Base-by-base conservation (phyloP, 2,113 vertebrate species). In the Fulica atra region DNA sequence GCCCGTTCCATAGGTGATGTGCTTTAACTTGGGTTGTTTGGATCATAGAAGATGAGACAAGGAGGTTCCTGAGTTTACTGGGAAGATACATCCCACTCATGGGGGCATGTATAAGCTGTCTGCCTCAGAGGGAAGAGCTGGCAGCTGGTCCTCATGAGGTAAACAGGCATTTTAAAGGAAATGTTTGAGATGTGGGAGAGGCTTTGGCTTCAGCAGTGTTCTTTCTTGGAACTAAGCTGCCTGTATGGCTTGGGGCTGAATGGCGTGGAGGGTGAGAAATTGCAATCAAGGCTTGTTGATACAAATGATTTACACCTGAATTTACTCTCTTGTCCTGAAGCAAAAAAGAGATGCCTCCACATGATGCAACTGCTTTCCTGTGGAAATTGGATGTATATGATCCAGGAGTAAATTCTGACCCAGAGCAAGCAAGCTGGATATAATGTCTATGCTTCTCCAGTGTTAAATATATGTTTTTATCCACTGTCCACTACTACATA, bases 241-340 rank as follows among this genome's bases (percentile, higher is more conserved):
- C 63, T 90, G 16, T 6, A 31, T 74, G 80, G 76, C 88, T 92
- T 66, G 26, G 51, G 92, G 96, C 80, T 78, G 68, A 86, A 31
- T 51, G 86, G 46, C 1, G 26, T 77, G 10, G 15, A 80, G 78
- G n/a, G 73, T 89, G 82, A 91, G 94, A 91, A 92, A 61, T 65
- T 60, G 57, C 81, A 54, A 50, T 57, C 44, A 8, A 84, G 81
- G 84, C 83, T 93, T 89, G 83, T 93, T 89, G 68, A 44, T 89
- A 93, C 81, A 89, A 94, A 95, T 88, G n/a, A 66, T 91, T 95
- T 96, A 88, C 80, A 92, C 86, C 69, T 88, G 91, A 91, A 40
- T 94, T 92, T 68, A 63, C 80, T 92, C 64, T 73, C 76, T 80
- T 93, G 94, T 92, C 91, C 91, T 60, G 83, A 35, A 94, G 92